A percentile compares a stretch with the other conserved stretches of the same genome.
Evolutionary conservation across 2,888 invertebrate genomes (phyloP).

Genomic region (Frankliniella intonsa): DNA sequence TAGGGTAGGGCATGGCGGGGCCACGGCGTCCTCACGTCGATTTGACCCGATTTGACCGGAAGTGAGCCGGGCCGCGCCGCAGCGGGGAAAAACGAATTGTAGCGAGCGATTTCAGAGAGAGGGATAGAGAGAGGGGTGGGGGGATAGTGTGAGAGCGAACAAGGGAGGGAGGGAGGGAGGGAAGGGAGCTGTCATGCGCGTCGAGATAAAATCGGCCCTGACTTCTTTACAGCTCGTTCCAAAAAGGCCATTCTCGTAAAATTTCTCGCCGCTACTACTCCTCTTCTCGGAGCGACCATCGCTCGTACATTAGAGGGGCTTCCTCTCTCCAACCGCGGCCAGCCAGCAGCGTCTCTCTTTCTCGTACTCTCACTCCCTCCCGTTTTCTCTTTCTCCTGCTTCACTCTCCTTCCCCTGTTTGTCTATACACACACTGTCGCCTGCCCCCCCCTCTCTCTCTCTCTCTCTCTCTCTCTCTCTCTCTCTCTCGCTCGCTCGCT

Average conservation of each 20-base stretch:
- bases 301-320: background rate
- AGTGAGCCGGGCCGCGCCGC: background rate
- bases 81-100: background rate
- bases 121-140: too few relatives aligned
- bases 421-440: background rate
- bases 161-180: too few relatives aligned
- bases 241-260: too few relatives aligned
- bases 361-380: background rate
- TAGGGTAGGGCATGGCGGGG: background rate
- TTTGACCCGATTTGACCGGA: background rate
- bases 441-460: background rate
- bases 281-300: too few relatives aligned
- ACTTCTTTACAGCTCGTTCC: too few relatives aligned
- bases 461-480: background rate
- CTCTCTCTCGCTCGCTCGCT: background rate
- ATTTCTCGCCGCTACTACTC: too few relatives aligned
- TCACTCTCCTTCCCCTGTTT: background rate
- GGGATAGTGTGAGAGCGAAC: too few relatives aligned
- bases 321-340: background rate
- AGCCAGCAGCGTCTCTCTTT: background rate
- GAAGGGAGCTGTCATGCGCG: too few relatives aligned
- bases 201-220: too few relatives aligned
- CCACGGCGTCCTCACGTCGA: background rate
- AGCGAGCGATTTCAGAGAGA: background rate
- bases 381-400: background rate